Conservation (phyloP, 2,888 invertebrate genomes). For the Rhingia rostrata region DNA sequence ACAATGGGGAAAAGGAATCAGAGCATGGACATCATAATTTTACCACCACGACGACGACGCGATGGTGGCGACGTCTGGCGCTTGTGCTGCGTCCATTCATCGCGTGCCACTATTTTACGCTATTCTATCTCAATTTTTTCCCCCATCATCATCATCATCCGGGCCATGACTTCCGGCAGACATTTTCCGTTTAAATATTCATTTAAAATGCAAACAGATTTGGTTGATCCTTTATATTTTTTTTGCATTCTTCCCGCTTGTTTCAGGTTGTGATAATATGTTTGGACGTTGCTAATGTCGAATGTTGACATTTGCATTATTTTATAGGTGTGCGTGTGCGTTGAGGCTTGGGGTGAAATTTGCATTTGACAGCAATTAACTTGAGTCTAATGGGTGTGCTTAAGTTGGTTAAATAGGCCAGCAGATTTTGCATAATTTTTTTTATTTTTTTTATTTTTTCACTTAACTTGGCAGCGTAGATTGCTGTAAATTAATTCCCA, state of each 20-base stretch:
- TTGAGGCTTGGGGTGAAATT: constrained; percentile 32
- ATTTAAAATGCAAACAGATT: constrained; percentile 68
- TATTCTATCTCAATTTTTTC: constrained; percentile 70
- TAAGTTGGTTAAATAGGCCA: constrained; percentile 52
- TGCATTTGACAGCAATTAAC: constrained; percentile 68
- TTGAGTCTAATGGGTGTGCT: constrained; percentile 34
- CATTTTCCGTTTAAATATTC: constrained; percentile 60
- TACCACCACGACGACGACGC: constrained; percentile 13
- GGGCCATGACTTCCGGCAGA: constrained; percentile 47
- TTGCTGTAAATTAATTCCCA: constrained; percentile 60
- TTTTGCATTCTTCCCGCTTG: not conserved
- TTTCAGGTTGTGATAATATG: constrained; percentile 5
- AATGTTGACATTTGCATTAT: constrained; percentile 67
- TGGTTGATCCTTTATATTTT: constrained; percentile 23
- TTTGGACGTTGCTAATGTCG: constrained; percentile 53
- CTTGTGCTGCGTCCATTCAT: constrained; percentile 51
- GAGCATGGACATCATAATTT: constrained; percentile 59
- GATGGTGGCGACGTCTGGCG: constrained; percentile 14
- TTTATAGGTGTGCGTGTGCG: constrained; percentile 19
- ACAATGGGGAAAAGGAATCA: constrained; percentile 31
- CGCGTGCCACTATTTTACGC: constrained; percentile 73
- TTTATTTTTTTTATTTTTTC: constrained; percentile 2
- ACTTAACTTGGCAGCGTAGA: not conserved
- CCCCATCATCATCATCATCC: constrained; percentile 1
- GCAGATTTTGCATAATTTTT: not conserved